Percentiles rank a stretch among this genome's conserved stretches.
These are phyloP conservation scores for Thymelicus acteon DNA, from an alignment of 2,888 invertebrate species.

Conservation along the genomic window DNA sequence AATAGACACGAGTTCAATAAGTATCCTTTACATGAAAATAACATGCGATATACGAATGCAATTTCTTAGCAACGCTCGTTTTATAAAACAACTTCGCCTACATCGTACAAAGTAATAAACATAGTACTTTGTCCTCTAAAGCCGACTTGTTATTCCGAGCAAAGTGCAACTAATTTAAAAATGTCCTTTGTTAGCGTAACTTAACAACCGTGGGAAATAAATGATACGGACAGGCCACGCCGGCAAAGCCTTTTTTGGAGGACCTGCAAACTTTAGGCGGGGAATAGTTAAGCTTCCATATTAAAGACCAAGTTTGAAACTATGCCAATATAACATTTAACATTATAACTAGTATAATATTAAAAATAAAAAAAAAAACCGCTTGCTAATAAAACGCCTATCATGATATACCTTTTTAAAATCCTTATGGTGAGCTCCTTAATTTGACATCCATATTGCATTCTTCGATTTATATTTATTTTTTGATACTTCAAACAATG, in stretches of 20 bases:
- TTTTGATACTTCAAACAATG: too few species aligned
- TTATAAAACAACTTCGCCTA: constrained; percentile 9
- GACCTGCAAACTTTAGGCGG: neutral
- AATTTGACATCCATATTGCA: too few species aligned
- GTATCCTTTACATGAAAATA: neutral
- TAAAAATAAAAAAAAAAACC: too few species aligned
- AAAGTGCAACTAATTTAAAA: constrained; percentile 32
- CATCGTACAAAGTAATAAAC: constrained; percentile 21
- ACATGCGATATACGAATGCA: neutral
- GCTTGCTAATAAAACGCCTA: too few species aligned
- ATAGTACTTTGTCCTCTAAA: constrained; percentile 16
- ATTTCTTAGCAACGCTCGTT: neutral
- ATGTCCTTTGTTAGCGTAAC: constrained; percentile 32
- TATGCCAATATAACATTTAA: constrained; percentile 1
- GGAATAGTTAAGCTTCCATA: constrained; percentile 1
- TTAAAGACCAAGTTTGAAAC: constrained; percentile 2
- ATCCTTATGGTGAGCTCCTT: too few species aligned
- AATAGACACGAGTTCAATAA: too few species aligned
- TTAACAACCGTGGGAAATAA: constrained; percentile 31
- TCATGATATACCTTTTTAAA: too few species aligned
- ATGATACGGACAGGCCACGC: constrained; percentile 8
- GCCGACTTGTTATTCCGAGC: constrained; percentile 31
- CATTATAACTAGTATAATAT: too few species aligned
- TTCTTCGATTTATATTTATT: too few species aligned
- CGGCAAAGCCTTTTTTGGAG: constrained; percentile 15